Percentiles rank a stretch among this genome's conserved stretches.
Evolutionary conservation across 92 coral and sea anemone genomes (phyloP).

Genomic region (Umimayanthus kanabou): DNA sequence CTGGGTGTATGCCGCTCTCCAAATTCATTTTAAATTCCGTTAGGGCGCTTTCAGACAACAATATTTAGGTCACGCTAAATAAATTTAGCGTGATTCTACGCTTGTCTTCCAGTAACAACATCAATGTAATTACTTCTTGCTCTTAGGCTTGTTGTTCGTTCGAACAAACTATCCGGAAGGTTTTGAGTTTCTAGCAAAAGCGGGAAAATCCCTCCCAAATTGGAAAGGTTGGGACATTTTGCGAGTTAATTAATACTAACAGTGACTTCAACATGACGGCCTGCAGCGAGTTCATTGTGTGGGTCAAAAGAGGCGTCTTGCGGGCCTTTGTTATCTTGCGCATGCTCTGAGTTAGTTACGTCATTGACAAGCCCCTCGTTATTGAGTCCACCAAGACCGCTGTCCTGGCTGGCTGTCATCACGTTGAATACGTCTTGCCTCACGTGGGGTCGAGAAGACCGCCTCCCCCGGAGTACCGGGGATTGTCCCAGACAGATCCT

Average conservation of each 20-base stretch:
- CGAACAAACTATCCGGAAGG: too few relatives aligned
- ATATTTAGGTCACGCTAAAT: too few relatives aligned
- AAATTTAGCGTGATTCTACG: too few relatives aligned
- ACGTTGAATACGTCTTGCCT: not conserved
- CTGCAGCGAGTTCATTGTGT: not conserved
- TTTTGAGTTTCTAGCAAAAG: too few relatives aligned
- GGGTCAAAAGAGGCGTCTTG: not conserved
- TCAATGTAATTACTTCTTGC: too few relatives aligned
- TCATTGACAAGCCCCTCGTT: not conserved
- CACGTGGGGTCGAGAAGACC: not conserved
- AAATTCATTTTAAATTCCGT: too few relatives aligned
- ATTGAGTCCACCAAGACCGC: not conserved
- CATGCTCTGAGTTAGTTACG: not conserved
- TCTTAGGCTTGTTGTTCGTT: too few relatives aligned
- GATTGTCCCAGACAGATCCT: not conserved
- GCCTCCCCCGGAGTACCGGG: not conserved
- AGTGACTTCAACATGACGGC: not conserved
- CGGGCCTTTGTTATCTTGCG: not conserved
- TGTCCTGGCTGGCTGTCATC: constrained; percentile 21
- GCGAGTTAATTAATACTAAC: not conserved
- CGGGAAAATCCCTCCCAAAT: too few relatives aligned
- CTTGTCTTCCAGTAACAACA: too few relatives aligned
- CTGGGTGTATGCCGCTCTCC: too few relatives aligned
- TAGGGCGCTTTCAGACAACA: too few relatives aligned
- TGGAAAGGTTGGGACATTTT: not conserved